A percentile compares a stretch with the other conserved stretches of the same genome.
These are phyloP conservation scores for Hyperopisus bebe DNA, from an alignment of 2,113 vertebrate species.

Conservation along the genomic window DNA sequence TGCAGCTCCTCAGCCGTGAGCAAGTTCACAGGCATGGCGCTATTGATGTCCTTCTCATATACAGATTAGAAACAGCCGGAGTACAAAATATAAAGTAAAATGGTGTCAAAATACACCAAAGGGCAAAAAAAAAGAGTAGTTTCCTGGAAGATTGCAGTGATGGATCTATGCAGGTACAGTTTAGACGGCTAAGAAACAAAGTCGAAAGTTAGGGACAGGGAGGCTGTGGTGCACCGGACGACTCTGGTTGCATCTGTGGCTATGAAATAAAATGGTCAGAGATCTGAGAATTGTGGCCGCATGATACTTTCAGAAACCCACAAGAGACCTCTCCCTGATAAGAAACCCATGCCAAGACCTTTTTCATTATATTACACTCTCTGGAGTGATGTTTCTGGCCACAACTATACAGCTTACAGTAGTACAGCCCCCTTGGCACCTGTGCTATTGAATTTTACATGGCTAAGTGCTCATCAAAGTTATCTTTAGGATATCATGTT, in stretches of 20 bases:
- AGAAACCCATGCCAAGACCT: not conserved
- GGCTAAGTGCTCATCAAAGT: not conserved
- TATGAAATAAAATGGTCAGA: conserved; percentile 15
- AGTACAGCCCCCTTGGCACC: not conserved
- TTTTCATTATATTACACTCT: conserved; percentile 1
- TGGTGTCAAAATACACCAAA: not conserved
- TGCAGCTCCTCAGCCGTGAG: not conserved
- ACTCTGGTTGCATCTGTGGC: not conserved
- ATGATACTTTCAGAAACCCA: conserved; percentile 18
- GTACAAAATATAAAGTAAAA: conserved; percentile 7
- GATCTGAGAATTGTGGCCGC: not conserved
- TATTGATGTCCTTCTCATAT: not conserved
- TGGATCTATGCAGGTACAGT: conserved; percentile 6
- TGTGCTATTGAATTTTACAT: not conserved
- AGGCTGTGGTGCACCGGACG: not conserved
- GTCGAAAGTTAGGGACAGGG: not conserved
- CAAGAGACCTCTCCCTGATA: not conserved
- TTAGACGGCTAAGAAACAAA: not conserved
- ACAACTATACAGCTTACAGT: not conserved
- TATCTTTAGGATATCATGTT: not conserved
- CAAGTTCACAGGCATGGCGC: not conserved
- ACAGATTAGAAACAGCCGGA: not conserved
- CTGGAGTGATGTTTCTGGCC: not conserved
- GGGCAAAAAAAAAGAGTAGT: not conserved
- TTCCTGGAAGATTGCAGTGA: conserved; percentile 9